These are phyloP conservation scores for Mobula hypostoma DNA, from an alignment of 2,113 vertebrate species.

Conservation along the genomic window DNA sequence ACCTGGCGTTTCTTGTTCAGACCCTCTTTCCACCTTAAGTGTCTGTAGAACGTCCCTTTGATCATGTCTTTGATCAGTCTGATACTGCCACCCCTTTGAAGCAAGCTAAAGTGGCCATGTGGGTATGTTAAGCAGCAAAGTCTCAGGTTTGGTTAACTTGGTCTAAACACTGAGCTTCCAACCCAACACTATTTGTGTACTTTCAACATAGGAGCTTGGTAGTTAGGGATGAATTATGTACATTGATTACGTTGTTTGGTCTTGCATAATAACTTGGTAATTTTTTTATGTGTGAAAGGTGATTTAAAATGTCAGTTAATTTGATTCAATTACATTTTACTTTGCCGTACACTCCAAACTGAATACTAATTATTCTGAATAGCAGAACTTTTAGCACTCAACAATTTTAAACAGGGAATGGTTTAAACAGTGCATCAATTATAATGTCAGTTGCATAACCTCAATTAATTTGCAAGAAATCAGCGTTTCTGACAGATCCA, in stretches of 20 bases:
- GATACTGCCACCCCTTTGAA: too few species aligned
- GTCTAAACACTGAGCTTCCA: too few species aligned
- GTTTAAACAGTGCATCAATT: neutral
- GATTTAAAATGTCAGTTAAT: neutral
- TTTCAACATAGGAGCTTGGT: too few species aligned
- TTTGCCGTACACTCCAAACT: neutral
- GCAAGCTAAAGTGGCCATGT: neutral
- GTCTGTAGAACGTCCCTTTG: neutral
- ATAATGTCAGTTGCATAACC: neutral
- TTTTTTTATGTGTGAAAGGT: neutral
- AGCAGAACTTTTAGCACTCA: neutral
- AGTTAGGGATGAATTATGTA: too few species aligned
- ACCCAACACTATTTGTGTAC: too few species aligned
- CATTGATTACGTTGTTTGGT: neutral
- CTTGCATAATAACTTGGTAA: neutral
- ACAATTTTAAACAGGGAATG: neutral
- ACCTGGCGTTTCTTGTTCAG: neutral
- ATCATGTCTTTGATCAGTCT: neutral
- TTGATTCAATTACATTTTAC: neutral
- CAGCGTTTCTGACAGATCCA: too few species aligned
- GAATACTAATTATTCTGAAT: neutral
- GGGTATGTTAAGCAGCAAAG: too few species aligned
- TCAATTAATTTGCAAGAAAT: too few species aligned
- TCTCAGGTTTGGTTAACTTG: too few species aligned
- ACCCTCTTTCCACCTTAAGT: neutral